Evolutionary conservation across 2,888 invertebrate genomes (phyloP), one percentile per base, ranked within the genome.

Genomic region (Hypselothyrea guttata): DNA sequence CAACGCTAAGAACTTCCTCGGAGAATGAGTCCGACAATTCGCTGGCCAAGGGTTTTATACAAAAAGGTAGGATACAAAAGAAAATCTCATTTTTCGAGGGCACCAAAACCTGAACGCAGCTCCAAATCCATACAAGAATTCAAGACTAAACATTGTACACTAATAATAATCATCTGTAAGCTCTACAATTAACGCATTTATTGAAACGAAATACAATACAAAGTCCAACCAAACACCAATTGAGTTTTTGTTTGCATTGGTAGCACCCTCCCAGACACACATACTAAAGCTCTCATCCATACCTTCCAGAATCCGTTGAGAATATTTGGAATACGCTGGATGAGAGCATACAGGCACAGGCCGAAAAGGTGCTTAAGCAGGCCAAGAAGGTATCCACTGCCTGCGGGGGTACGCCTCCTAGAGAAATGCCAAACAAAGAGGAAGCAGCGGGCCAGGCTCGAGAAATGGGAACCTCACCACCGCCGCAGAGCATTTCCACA

Each of bases 401-500:
- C n/a, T 93, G 93, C 69, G 93, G 93, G 1, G 91, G 93, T 16
- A 93, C 93, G 0, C 93, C 93, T 4, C 92, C 93, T 1, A 89
- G 91, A 61, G 92, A 93, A 63, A 86, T 88, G 8, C 94, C 93
- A 16, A 16, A 52, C 12, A 41, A 27, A 1, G 27, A 45, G 7
- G 67, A 49, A 0, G 2, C 42, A 0, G 5, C 11, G 9, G 38
- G 42, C 35, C 27, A 41, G 45, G 69, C 48, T 8, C 70, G 91
- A 37, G 95, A 94, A 56, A 95, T 94, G 44, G 95, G 95, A 58
- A 96, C 96, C 28, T 96, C 96, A 28, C 96, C 96, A 37, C 95
- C 96, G 28, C 96, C 96, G 1, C 96, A 96, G 89, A 95, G 91
- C 87, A 96, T 95, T 84, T 95, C 96, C 18, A 97, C 96, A 16